Base-by-base conservation (phyloP, 2,888 invertebrate species). In the Brachylomia viminalis region DNA sequence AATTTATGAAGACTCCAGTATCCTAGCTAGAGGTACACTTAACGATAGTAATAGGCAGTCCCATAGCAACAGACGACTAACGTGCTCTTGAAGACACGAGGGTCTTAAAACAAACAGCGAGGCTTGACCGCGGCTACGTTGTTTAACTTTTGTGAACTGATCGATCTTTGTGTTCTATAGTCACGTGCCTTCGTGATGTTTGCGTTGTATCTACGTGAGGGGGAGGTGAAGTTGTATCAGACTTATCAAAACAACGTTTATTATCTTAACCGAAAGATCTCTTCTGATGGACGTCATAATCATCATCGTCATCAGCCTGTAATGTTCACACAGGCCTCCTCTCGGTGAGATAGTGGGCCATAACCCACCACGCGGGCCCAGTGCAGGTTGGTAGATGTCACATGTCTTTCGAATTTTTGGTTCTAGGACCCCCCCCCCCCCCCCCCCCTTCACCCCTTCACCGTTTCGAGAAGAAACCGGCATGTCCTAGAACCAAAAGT, bases 121-220 rank as follows among this genome's bases (percentile, higher is more conserved):
- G 45, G 69, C 65, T 69, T 83, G 65, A 72, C 81, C 81, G 65
- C 38, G 65, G 59, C 56, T 33, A 17, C 45, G 47, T 54, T 79
- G 69, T 83, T 79, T 69, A 79, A 79, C 59, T 82, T 66, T 68
- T 61, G 58, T n/a, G 11, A n/a, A 74, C 33, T 54, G 52, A 59
- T 67, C 42, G 45, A 75, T 68, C 45, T 73, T 65, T 76, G 68
- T 67, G 17, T 62, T 30, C 62, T 68, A 68, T 64, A 52, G 72
- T 13, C 80, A 68, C 71, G 79, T 67, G 65, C 38, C n/a, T 58
- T 15, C 17, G 17, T 83, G 3, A 49, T 66, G 66, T 81, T 54
- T 66, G 65, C 7, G 27, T n/a, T 68, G 8, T 52, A 45, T 38
- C 30, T 75, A 52, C n/a, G 15, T n/a, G 8, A 11, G n/a, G 38